A percentile compares a stretch with the other conserved stretches of the same genome.
These are phyloP conservation scores for Endotricha flammealis DNA, from an alignment of 2,888 invertebrate genomes.

Conservation along the genomic window DNA sequence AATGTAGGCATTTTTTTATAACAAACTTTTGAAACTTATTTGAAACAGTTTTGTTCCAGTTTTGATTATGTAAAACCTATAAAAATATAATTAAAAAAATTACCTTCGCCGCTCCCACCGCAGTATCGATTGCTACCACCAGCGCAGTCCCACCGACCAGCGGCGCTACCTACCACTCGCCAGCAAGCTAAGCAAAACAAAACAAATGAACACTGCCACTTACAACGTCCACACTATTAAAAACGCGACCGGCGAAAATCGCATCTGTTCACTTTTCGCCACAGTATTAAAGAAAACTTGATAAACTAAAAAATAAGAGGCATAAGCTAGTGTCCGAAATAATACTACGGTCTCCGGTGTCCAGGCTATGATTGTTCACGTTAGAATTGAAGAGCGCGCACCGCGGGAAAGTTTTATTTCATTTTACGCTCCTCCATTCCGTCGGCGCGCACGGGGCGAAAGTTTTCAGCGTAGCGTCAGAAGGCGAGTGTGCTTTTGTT, in stretches of 20 bases:
- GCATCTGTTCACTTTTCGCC: constrained; percentile 53
- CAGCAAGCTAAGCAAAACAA: constrained; percentile 64
- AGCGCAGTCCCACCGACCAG: constrained; percentile 51
- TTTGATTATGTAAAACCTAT: no score
- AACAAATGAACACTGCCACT: constrained; percentile 64
- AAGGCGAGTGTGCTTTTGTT: constrained; percentile 72
- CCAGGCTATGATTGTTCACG: constrained; percentile 25
- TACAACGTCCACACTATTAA: constrained; percentile 51
- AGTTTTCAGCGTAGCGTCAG: constrained; percentile 66
- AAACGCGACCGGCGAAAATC: constrained; percentile 51
- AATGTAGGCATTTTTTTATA: no score
- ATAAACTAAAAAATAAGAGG: constrained; percentile 48
- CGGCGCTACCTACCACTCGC: constrained; percentile 47
- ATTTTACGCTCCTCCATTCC: constrained; percentile 58
- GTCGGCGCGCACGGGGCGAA: constrained; percentile 59
- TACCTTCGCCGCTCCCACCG: constrained; percentile 72
- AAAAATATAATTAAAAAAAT: constrained; percentile 35
- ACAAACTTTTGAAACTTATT: no score
- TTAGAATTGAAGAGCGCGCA: constrained; percentile 35
- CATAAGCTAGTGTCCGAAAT: constrained; percentile 29
- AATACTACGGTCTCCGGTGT: constrained; percentile 22
- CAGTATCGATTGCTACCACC: constrained; percentile 72
- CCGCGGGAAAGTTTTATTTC: constrained; percentile 68
- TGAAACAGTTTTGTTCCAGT: no score
- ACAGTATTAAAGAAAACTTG: constrained; percentile 53